Percentiles rank a stretch among this genome's conserved stretches.
These are phyloP conservation scores for Drosophila emarginata DNA, from an alignment of 2,888 invertebrate genomes.

Conservation along the genomic window DNA sequence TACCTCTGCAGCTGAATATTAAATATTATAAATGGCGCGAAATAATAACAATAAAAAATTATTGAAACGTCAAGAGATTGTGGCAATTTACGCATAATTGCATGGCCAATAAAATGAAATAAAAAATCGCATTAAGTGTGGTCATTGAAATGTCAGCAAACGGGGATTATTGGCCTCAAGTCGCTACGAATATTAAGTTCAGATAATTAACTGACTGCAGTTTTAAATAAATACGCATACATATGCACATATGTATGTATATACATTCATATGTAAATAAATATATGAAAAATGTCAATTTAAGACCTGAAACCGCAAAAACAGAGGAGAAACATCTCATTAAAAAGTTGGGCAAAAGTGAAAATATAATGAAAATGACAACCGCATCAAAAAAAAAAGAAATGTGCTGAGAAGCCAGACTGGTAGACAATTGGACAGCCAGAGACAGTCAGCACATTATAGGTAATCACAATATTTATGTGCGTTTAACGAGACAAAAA, in stretches of 20 bases:
- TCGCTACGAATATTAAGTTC: conserved; percentile 15
- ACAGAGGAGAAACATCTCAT: conserved; percentile 35
- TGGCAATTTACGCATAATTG: conserved; percentile 57
- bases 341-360: conserved; percentile 12
- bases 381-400: conserved; percentile 39
- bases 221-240: not conserved
- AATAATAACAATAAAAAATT: conserved; percentile 63
- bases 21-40: conserved; percentile 40
- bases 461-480: conserved; percentile 77
- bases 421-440: conserved; percentile 23
- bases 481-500: conserved; percentile 70
- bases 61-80: conserved; percentile 51
- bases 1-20: conserved; percentile 17
- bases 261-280: conserved; percentile 36
- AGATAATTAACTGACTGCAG: not conserved
- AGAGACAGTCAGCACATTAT: conserved; percentile 62
- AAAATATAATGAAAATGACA: conserved; percentile 39
- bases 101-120: conserved; percentile 55
- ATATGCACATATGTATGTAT: not conserved
- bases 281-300: conserved; percentile 32
- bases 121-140: conserved; percentile 22
- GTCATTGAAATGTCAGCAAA: conserved; percentile 49
- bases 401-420: conserved; percentile 33
- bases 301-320: conserved; percentile 30
- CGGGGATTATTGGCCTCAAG: conserved; percentile 56